Conservation (phyloP, 1,140 invertebrate species). For the Bombus pascuorum region DNA sequence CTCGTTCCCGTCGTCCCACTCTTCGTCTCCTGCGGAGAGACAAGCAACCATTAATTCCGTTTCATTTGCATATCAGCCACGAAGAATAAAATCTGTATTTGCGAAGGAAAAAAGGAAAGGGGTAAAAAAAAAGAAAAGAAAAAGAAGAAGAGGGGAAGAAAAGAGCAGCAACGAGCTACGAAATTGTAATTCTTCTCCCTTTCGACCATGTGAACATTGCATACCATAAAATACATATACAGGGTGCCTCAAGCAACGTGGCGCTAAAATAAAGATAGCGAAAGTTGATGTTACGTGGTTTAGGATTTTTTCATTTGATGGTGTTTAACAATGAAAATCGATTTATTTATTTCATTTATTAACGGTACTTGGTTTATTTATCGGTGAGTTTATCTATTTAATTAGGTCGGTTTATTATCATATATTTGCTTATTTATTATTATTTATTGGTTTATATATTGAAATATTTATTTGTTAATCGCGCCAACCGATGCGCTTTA, state of each 20-base stretch:
- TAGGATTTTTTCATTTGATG: neutral
- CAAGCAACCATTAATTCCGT: slow-evolving; percentile 65
- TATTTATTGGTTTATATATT: neutral
- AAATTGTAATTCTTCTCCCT: slow-evolving; percentile 7
- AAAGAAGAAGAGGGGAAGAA: neutral
- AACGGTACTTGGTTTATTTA: too few species aligned
- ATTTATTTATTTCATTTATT: too few species aligned
- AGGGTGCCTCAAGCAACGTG: neutral
- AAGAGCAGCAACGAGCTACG: slow-evolving; percentile 2
- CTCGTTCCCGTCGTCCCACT: slow-evolving; percentile 77
- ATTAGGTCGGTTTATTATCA: too few species aligned
- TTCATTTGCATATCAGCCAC: slow-evolving; percentile 63
- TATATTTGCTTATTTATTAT: too few species aligned
- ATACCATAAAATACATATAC: neutral
- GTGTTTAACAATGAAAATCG: too few species aligned
- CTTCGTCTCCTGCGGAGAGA: slow-evolving; percentile 75
- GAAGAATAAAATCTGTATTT: slow-evolving; percentile 63
- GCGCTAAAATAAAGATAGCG: neutral
- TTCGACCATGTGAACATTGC: neutral
- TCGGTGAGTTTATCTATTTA: too few species aligned
- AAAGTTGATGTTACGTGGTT: neutral
- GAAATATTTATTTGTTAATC: neutral
- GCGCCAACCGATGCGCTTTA: too few species aligned
- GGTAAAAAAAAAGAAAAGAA: neutral
- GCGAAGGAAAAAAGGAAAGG: slow-evolving; percentile 7